Evolutionary conservation across 2,888 invertebrate genomes (phyloP).

Genomic region (Gandaritis pyraliata): DNA sequence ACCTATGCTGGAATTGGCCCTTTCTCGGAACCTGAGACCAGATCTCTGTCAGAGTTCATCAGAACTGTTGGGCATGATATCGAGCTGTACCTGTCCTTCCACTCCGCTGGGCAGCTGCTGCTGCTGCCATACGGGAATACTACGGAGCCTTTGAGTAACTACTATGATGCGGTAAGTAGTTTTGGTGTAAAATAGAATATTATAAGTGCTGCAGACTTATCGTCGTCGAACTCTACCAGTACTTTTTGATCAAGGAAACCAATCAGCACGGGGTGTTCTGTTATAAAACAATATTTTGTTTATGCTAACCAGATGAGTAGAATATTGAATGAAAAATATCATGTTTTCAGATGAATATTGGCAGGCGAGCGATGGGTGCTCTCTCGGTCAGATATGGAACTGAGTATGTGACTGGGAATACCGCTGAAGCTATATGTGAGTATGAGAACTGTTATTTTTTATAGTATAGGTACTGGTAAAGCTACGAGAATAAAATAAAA

Average conservation of each 20-base stretch:
- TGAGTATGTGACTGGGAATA: slow-evolving; percentile 74
- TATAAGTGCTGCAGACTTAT: no score
- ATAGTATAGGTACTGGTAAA: no score
- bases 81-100: slow-evolving; percentile 82
- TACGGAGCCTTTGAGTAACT: slow-evolving; percentile 56
- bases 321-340: not conserved
- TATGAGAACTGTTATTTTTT: slow-evolving; percentile 27
- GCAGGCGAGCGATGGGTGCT: slow-evolving; percentile 73
- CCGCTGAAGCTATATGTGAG: slow-evolving; percentile 80
- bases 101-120: slow-evolving; percentile 89
- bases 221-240: no score
- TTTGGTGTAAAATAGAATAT: no score
- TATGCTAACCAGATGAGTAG: no score
- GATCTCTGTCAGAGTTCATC: slow-evolving; percentile 55
- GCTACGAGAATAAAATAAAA: no score
- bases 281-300: no score
- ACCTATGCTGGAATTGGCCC: slow-evolving; percentile 79
- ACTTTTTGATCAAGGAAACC: no score
- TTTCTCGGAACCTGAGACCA: slow-evolving; percentile 84
- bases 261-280: no score
- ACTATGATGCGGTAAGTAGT: slow-evolving; percentile 59
- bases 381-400: slow-evolving; percentile 72
- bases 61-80: slow-evolving; percentile 52
- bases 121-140: slow-evolving; percentile 84
- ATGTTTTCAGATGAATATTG: slow-evolving; percentile 61